These are phyloP conservation scores for Phoeniculus purpureus DNA, from an alignment of 2,797 vertebrate genomes.

Conservation along the genomic window DNA sequence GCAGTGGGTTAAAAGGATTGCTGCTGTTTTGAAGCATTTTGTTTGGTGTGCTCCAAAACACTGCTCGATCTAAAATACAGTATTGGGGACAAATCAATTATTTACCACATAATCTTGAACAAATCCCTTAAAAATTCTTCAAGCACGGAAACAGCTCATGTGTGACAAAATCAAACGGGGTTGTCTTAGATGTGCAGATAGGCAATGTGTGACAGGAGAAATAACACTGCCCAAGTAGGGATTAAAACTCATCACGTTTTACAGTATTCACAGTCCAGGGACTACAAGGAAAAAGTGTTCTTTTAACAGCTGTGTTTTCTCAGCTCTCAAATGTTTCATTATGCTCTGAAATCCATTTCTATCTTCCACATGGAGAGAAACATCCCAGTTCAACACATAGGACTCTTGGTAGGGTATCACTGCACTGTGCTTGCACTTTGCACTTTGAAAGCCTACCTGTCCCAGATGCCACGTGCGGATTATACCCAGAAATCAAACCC, in stretches of 20 bases:
- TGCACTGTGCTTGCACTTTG: too few relatives aligned
- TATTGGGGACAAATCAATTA: constrained; percentile 19
- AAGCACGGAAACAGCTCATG: background rate
- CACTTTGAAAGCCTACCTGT: background rate
- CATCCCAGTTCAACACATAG: background rate
- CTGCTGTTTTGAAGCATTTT: background rate
- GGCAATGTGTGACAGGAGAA: background rate
- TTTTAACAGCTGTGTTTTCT: background rate
- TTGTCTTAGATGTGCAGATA: background rate
- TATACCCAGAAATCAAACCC: background rate
- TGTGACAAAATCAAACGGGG: background rate
- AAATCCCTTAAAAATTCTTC: background rate
- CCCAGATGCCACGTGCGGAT: background rate
- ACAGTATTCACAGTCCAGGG: background rate
- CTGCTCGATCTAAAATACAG: background rate
- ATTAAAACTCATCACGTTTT: background rate
- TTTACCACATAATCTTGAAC: constrained; percentile 41
- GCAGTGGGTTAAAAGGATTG: background rate
- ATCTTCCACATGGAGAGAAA: background rate
- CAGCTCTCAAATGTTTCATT: background rate
- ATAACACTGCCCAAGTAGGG: background rate
- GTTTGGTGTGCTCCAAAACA: background rate
- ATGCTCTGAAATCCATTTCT: background rate
- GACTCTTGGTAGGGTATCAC: background rate
- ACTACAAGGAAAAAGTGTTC: background rate